phyloP scores from a whole-genome alignment of 2,888 invertebrate species.

The Timandra comae region DNA sequence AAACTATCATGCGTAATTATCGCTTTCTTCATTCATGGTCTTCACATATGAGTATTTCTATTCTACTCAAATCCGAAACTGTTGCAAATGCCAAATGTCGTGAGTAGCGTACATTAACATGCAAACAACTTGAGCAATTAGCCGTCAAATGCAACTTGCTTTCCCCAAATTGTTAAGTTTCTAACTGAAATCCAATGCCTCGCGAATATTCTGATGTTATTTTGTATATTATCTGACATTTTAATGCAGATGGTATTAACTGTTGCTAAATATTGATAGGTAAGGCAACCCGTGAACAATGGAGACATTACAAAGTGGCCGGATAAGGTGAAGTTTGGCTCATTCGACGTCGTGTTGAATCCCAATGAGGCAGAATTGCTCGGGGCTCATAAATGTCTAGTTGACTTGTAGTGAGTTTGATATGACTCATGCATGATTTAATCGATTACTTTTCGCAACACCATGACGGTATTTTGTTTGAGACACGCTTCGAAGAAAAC shows the following conservation, averaged over 20 bases:
- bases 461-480: conserved; percentile 15
- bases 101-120: conserved; percentile 40
- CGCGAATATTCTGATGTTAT: too few relatives aligned
- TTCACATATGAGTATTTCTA: too few relatives aligned
- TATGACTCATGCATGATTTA: conserved; percentile 52
- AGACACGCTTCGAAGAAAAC: background rate
- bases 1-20: too few relatives aligned
- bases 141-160: conserved; percentile 41
- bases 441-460: conserved; percentile 40
- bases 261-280: conserved; percentile 37
- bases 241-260: conserved; percentile 20
- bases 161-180: conserved; percentile 46
- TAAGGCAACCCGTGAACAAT: conserved; percentile 64
- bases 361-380: conserved; percentile 50
- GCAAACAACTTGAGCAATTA: conserved; percentile 42
- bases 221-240: too few relatives aligned
- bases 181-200: too few relatives aligned
- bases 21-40: too few relatives aligned
- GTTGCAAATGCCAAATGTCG: conserved; percentile 26
- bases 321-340: conserved; percentile 62
- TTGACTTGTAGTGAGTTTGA: conserved; percentile 34
- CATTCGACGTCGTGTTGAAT: conserved; percentile 59
- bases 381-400: conserved; percentile 45
- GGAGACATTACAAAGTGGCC: conserved; percentile 64
- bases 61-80: too few relatives aligned